Evolutionary conservation across 2,888 invertebrate species (phyloP).

Genomic region (Phytoseiulus persimilis): DNA sequence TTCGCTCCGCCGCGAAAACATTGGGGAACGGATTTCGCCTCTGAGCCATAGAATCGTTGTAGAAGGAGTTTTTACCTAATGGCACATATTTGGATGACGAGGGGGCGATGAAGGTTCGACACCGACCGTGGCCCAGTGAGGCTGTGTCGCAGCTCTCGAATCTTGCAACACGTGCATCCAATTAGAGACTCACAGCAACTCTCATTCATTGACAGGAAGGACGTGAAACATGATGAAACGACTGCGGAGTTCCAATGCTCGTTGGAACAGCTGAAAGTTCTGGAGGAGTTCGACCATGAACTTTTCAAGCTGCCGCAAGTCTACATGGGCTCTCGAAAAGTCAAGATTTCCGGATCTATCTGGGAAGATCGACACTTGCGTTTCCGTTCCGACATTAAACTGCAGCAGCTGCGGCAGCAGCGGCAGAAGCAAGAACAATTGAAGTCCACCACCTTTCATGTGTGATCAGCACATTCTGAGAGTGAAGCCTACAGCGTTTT

Average conservation of each 20-base stretch:
- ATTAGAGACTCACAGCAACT: background rate
- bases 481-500: background rate
- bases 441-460: background rate
- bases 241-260: constrained; percentile 6
- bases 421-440: background rate
- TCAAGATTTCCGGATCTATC: background rate
- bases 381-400: background rate
- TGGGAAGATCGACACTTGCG: background rate
- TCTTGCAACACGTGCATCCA: background rate
- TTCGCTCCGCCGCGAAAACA: background rate
- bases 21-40: background rate
- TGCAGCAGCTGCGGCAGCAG: background rate
- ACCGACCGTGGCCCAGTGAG: no score
- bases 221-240: constrained; percentile 27
- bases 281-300: background rate
- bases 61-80: no score
- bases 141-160: background rate
- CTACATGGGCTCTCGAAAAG: background rate
- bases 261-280: background rate
- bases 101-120: no score
- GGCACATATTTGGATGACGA: no score
- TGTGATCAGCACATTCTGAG: background rate
- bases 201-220: constrained; percentile 12
- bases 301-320: background rate
- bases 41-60: no score